Conservation (phyloP, 2,113 vertebrate genomes). For the Dicerorhinus sumatrensis region DNA sequence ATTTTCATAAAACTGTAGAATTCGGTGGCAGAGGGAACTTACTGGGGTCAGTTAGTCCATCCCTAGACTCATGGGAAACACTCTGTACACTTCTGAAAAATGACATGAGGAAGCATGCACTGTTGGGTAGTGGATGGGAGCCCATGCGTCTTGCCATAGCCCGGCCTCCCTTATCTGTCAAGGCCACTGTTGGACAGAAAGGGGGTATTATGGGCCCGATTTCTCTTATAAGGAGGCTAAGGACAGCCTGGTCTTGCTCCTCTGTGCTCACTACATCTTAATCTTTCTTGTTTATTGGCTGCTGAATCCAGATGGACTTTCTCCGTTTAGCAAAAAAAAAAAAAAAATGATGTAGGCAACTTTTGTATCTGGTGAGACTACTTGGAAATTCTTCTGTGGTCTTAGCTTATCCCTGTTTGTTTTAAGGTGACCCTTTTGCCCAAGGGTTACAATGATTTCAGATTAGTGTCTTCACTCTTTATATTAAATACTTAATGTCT, state of each 20-base stretch:
- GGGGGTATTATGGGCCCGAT: not conserved
- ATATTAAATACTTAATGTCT: not conserved
- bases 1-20: not conserved
- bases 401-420: not conserved
- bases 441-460: not conserved
- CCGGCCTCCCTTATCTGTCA: not conserved
- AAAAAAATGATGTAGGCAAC: not conserved
- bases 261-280: not conserved
- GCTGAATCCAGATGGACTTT: conserved; percentile 4
- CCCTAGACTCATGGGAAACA: not conserved
- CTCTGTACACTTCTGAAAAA: not conserved
- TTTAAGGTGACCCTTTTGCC: not conserved
- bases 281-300: not conserved
- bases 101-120: not conserved
- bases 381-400: not conserved
- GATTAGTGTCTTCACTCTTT: not conserved
- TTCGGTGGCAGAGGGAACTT: not conserved
- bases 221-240: not conserved
- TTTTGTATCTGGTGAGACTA: not conserved
- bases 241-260: not conserved
- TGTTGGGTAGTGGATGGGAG: not conserved
- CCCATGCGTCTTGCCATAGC: not conserved
- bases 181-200: not conserved
- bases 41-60: not conserved
- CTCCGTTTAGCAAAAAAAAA: not conserved